Conservation (phyloP, 2,113 vertebrate species). For the Conger conger region DNA sequence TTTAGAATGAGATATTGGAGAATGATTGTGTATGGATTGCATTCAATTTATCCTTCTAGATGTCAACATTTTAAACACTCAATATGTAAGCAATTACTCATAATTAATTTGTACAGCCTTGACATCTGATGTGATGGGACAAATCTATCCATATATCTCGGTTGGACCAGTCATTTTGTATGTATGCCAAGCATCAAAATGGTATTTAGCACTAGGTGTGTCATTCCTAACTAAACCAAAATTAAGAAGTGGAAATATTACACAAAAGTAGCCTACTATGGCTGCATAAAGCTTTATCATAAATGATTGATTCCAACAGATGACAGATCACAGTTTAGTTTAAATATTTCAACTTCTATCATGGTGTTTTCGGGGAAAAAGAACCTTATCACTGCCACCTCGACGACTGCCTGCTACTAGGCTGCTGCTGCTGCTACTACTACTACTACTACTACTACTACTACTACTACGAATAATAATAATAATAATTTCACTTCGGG, state of each 20-base stretch:
- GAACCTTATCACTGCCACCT: too few relatives aligned
- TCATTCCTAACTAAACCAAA: too few relatives aligned
- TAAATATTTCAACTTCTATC: too few relatives aligned
- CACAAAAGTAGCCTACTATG: too few relatives aligned
- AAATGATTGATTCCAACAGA: neutral
- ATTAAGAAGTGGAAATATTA: too few relatives aligned
- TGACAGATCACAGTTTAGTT: too few relatives aligned
- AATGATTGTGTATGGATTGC: neutral
- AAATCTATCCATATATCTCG: neutral
- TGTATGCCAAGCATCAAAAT: neutral
- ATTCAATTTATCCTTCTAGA: neutral
- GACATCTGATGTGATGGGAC: neutral
- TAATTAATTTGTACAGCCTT: neutral
- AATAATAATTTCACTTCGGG: slow-evolving; percentile 51
- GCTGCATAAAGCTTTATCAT: too few relatives aligned
- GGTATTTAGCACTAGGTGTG: neutral
- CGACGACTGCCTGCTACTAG: too few relatives aligned
- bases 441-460: neutral
- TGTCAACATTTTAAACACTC: slow-evolving; percentile 11
- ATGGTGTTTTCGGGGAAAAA: too few relatives aligned
- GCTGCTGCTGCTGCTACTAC: neutral
- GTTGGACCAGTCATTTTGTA: neutral
- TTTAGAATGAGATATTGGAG: neutral
- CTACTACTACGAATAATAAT: neutral
- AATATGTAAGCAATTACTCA: neutral